phyloP scores from a whole-genome alignment of 2,113 vertebrate genomes.

The Paedocypris sp. region DNA sequence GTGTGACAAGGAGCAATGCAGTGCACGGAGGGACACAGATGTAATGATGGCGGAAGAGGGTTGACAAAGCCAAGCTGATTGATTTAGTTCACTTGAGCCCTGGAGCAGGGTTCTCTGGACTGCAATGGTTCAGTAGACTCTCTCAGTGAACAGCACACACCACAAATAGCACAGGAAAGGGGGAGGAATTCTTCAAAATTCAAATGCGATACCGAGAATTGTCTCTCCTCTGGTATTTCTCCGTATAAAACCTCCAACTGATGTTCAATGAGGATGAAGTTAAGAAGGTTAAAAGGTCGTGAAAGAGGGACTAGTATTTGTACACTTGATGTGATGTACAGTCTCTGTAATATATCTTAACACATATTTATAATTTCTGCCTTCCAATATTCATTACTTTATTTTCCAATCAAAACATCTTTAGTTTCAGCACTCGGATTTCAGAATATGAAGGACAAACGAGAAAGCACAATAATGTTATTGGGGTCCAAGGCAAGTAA shows the following conservation, averaged over 20 bases:
- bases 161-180: constrained; percentile 3
- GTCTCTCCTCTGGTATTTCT: not conserved
- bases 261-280: not conserved
- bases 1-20: not conserved
- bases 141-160: constrained; percentile 23
- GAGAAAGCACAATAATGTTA: constrained; percentile 2
- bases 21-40: constrained; percentile 5
- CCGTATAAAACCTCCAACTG: not conserved
- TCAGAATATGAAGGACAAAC: no score
- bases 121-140: constrained; percentile 15
- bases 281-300: not conserved
- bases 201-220: constrained; percentile 12
- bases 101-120: constrained; percentile 30
- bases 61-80: constrained; percentile 53
- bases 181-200: constrained; percentile 16
- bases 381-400: no score
- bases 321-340: no score
- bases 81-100: constrained; percentile 52
- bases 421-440: no score
- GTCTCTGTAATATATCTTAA: no score
- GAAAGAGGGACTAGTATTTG: no score
- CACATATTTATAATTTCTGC: no score
- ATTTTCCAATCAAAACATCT: no score
- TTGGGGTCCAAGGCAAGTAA: not conserved
- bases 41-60: constrained; percentile 10